Evolutionary conservation across 2,113 vertebrate genomes (phyloP), one percentile per base, ranked within the genome.

Genomic region (Trochalopteron elliotii): DNA sequence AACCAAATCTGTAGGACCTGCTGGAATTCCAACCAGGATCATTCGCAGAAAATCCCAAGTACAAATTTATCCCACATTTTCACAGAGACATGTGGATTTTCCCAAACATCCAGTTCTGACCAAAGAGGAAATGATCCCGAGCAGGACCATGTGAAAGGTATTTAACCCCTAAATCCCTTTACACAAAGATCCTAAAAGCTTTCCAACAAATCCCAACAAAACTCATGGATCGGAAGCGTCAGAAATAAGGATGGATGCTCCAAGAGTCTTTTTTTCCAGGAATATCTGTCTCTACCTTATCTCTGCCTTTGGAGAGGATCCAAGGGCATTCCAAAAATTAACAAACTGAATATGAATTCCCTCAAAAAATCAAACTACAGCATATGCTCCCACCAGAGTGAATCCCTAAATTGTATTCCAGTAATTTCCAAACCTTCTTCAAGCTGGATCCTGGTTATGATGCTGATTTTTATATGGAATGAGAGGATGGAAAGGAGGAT

Each of bases 21-120:
- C 68, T 71, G 40, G 61, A 88, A 56, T 35, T 92, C 72, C 37
- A 12, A 30, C 20, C 30, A 18, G 13, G 10, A 64, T 12, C 4
- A 20, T 2, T 12, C 0, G 0, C 1, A 27, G 5, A n/a, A 22
- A 70, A 68, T 18, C 23, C 31, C 28, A 44, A 35, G 20, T 10
- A 11, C 12, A 42, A 57, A 50, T 33, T 44, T 27, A 57, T 28
- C 67, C 37, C 27, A n/a, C 1, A 1, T 25, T 65, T 88, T 18
- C 6, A 31, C 30, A 30, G 11, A 2, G 3, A 40, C 28, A 40
- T 0, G 0, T 4, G 12, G 37, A 70, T 35, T 53, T 79, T 3
- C 23, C 49, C 50, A 17, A 64, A 20, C 10, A 60, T 0, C 53
- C 11, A 14, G 10, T 50, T 83, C 7, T 47, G 33, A 17, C 20